Base-by-base conservation (phyloP, 2,797 vertebrate genomes). In the Chaetodon trifasciatus region DNA sequence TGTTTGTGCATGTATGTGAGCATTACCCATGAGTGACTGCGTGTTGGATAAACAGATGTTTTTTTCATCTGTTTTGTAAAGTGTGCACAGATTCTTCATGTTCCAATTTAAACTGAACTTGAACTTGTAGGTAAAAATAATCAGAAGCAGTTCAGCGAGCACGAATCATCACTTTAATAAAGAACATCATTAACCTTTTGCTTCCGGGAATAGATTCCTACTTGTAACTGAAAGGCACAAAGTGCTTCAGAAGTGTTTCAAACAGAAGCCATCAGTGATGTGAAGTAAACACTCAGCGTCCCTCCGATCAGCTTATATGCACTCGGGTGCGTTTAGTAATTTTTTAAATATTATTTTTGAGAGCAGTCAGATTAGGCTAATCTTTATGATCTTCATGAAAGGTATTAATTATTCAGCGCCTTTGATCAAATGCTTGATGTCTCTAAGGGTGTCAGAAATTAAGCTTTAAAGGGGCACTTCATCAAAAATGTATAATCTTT, bases 311-410 rank as follows among this genome's bases (percentile, higher is more conserved):
- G 24, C 15, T 60, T 15, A 21, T 7, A 52, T 42, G 35, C 68
- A 37, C 70, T 2, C 1, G 15, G 65, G 58, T 64, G 56, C 52
- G 40, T 82, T 86, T 81, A 71, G 17, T 71, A 9, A 55, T 74
- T 76, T 76, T 70, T 72, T 39, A 50, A 47, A 76, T 49, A 73
- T 52, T 46, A 19, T 68, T 71, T 86, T 74, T 57, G 24, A 58
- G 68, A 52, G 61, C 46, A 50, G 37, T 66, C 32, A 79, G 71
- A 87, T 87, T 78, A 71, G 35, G 9, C 21, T 85, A 69, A 88
- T 89, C 79, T 81, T 81, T 75, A 75, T 71, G 67, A 88, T 91
- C 82, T 85, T 56, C 67, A 53, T 78, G 85, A 81, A 86, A 75
- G 64, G 65, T 65, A 44, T 58, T 77, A 80, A 88, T 90, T 77